Base-by-base conservation (phyloP, 2,888 invertebrate species). In the Flexamia atlantica region DNA sequence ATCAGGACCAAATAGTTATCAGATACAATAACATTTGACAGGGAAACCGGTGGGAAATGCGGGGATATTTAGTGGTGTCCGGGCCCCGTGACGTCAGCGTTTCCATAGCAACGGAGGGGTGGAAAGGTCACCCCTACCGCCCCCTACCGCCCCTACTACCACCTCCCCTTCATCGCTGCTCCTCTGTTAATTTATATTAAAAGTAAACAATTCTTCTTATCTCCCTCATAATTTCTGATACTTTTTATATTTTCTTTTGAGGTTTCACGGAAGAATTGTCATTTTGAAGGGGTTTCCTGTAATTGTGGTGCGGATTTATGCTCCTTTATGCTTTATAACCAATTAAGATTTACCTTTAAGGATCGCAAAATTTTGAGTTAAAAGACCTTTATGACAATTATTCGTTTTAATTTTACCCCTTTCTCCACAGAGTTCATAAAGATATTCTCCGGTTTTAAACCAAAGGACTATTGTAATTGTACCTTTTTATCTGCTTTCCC, bases 1-100 rank as follows among this genome's bases (percentile, higher is more conserved):
- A 76, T 76, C 74, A 76, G 74, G 70, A 70, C 70, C 36, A 40
- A 70, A 70, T 76, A 76, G 74, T 76, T 76, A 76, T 76, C 74
- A 76, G 74, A 76, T 76, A 76, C 72, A 72, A 72, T 76, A 76
- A 76, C 74, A 76, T 76, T 76, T 42, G 74, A 76, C 40, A 40
- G 74, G 74, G 74, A 76, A 76, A 50, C 40, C 46, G 25, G 40
- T 28, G 74, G 74, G 74, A 76, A 76, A 76, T 72, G 23, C 25
- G 46, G 79, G 79, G 79, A 32, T 79, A 79, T 79, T 79, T 79
- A 50, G 50, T 10, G n/a, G 42, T n/a, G 40, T 42, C 23, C 23
- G 23, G 42, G 30, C 12, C 20, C 30, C 36, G 64, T 82, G 81
- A 81, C 84, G 84, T 81, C 81, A 81, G 40, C 57, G 60, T 82